Evolutionary conservation across 92 coral and sea anemone genomes (phyloP).

Genomic region (Umimayanthus chanpuru): DNA sequence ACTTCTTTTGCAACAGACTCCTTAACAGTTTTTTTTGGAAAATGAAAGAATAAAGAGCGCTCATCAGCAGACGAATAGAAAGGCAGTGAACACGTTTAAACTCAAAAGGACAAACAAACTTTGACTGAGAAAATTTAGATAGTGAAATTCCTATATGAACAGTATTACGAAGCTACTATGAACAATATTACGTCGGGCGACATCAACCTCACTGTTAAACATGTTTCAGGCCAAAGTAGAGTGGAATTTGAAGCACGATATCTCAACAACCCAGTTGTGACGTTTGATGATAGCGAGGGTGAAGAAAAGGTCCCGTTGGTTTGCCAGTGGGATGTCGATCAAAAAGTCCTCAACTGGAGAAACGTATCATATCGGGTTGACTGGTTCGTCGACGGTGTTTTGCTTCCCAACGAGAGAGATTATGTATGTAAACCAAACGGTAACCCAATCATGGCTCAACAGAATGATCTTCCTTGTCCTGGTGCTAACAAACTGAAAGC

Average conservation of each 20-base stretch:
- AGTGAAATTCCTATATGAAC: too few species aligned
- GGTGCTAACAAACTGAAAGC: neutral
- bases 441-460: neutral
- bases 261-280: neutral
- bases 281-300: neutral
- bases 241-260: constrained; percentile 12
- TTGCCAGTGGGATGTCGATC: constrained; percentile 12
- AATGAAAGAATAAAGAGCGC: too few species aligned
- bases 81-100: too few species aligned
- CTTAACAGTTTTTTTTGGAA: too few species aligned
- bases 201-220: too few species aligned
- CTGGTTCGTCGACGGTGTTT: neutral
- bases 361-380: constrained; percentile 12
- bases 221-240: neutral
- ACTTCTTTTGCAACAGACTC: too few species aligned
- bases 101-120: too few species aligned
- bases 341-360: neutral
- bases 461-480: neutral
- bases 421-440: neutral
- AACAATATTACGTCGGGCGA: too few species aligned
- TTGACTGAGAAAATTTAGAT: too few species aligned
- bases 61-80: too few species aligned
- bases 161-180: too few species aligned
- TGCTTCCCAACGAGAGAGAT: neutral
- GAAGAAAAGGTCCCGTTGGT: neutral